phyloP scores from a whole-genome alignment of 2,797 vertebrate species.

The Enteromius afrohamiltoni region DNA sequence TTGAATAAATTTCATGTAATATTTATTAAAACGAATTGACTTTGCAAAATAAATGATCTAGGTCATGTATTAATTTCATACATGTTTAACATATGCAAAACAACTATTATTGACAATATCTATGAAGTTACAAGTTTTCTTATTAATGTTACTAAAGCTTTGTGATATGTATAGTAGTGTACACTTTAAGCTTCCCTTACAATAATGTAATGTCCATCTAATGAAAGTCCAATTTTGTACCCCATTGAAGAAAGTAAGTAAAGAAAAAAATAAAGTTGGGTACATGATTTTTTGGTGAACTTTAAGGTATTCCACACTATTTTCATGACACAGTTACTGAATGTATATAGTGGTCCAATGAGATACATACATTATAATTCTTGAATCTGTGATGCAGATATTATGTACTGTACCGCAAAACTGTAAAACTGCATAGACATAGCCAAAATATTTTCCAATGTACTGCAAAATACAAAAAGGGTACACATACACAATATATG shows the following conservation, averaged over 20 bases:
- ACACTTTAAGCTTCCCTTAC: too few species aligned
- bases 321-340: conserved; percentile 38
- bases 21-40: too few species aligned
- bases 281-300: neutral
- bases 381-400: neutral
- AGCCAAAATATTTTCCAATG: neutral
- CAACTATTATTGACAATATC: too few species aligned
- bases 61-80: too few species aligned
- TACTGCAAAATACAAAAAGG: neutral
- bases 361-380: neutral
- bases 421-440: neutral
- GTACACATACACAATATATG: neutral
- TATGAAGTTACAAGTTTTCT: too few species aligned
- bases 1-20: too few species aligned
- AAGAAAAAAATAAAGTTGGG: neutral
- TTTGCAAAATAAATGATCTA: too few species aligned
- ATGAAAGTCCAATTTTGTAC: neutral
- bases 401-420: neutral
- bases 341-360: conserved; percentile 15
- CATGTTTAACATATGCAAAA: too few species aligned
- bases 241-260: neutral
- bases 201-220: neutral
- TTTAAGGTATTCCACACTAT: neutral
- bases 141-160: too few species aligned
- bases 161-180: too few species aligned